Conservation (phyloP, 2,797 vertebrate species). For the Rhadinocentrus ornatus region DNA sequence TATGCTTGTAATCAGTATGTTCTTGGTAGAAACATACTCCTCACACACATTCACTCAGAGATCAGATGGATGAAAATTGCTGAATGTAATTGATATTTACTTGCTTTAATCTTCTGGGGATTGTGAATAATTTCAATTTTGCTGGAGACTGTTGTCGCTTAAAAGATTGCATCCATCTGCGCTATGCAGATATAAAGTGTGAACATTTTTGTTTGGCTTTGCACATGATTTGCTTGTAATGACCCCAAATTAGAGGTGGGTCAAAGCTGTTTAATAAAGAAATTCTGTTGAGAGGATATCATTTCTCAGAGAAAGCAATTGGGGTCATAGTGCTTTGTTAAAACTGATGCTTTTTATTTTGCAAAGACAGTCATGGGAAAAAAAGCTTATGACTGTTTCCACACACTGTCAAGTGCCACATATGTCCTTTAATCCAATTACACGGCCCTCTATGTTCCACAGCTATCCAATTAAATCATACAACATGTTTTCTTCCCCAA, state of each 20-base stretch:
- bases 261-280: conserved; percentile 55
- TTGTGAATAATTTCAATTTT: conserved; percentile 42
- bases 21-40: conserved; percentile 7
- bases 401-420: conserved; percentile 25
- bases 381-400: conserved; percentile 41
- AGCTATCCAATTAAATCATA: conserved; percentile 40
- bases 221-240: conserved; percentile 52
- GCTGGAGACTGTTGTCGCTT: conserved; percentile 54
- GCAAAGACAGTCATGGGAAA: conserved; percentile 44
- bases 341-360: conserved; percentile 21
- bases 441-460: conserved; percentile 38
- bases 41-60: conserved; percentile 6
- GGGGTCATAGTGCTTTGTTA: conserved; percentile 18
- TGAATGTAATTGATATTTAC: conserved; percentile 19
- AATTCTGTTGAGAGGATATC: conserved; percentile 22
- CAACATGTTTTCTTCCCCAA: conserved; percentile 59
- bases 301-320: conserved; percentile 19
- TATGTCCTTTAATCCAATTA: conserved; percentile 50
- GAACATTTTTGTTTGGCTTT: conserved; percentile 56
- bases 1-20: conserved; percentile 41
- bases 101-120: conserved; percentile 52
- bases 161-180: conserved; percentile 44
- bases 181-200: conserved; percentile 46
- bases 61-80: conserved; percentile 38
- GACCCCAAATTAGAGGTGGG: conserved; percentile 48